Base-by-base conservation (phyloP, 2,888 invertebrate genomes). In the Heteropelma amictum region DNA sequence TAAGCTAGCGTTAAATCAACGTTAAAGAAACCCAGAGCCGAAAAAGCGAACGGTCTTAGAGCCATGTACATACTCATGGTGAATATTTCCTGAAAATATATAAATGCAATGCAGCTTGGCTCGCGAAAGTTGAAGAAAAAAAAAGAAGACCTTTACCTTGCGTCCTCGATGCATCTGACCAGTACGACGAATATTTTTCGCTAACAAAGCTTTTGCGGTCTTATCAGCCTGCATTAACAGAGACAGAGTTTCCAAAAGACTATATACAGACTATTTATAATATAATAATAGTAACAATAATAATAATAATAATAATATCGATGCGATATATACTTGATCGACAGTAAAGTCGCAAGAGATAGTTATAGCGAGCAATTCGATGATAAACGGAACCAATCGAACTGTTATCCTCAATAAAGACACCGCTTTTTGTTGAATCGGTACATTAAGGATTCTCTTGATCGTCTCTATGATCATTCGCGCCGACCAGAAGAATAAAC, bases 401-500 rank as follows among this genome's bases (percentile, higher is more conserved):
- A 38, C 10, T 8, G 19, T 51, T 17, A 17, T n/a, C 10, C 6
- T 8, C 12, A 33, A 1, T 3, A n/a, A n/a, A n/a, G n/a, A n/a
- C n/a, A n/a, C n/a, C n/a, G n/a, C n/a, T n/a, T n/a, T n/a, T n/a
- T n/a, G n/a, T n/a, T n/a, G n/a, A n/a, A n/a, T n/a, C n/a, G n/a
- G n/a, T n/a, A n/a, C n/a, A n/a, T n/a, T n/a, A n/a, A n/a, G n/a
- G 63, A 56, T 21, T 26, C 12, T 35, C 28, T 1, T 21, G 1
- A 71, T 14, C 2, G 54, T 30, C 1, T 10, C 30, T 38, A 58
- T n/a, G 14, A 30, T 38, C 2, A 3, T 19, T 3, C 35, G 21
- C n/a, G 47, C 38, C n/a, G 70, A 17, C 70, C 70, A 70, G 28
- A 70, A 28, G n/a, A 70, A 63, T 28, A 64, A 58, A 28, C 71